Percentiles rank a stretch among this genome's conserved stretches.
phyloP scores from a whole-genome alignment of 2,888 invertebrate genomes.

The Agrotis segetum region DNA sequence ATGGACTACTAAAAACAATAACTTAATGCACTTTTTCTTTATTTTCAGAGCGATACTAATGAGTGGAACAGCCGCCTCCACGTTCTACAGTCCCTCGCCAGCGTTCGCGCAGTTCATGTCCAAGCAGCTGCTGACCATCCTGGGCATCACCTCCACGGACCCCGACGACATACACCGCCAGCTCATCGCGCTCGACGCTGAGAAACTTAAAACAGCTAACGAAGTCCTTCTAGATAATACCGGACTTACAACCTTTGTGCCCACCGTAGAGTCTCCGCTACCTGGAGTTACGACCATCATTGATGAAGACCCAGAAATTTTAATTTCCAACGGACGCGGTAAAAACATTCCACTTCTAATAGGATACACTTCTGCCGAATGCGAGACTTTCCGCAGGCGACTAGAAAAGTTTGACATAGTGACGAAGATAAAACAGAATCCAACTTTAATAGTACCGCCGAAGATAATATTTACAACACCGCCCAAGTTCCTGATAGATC shows the following conservation, averaged over 20 bases:
- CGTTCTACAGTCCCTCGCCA: constrained; percentile 79
- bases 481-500: constrained; percentile 56
- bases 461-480: constrained; percentile 69
- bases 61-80: constrained; percentile 79
- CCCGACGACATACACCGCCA: constrained; percentile 75
- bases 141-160: constrained; percentile 84
- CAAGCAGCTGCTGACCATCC: constrained; percentile 74
- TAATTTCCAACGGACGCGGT: constrained; percentile 77
- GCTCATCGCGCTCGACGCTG: constrained; percentile 75
- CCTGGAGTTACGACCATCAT: constrained; percentile 79
- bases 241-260: constrained; percentile 79
- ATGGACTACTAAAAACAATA: background rate
- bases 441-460: constrained; percentile 71
- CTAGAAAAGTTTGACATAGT: constrained; percentile 76
- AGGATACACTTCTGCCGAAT: constrained; percentile 82
- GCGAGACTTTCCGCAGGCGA: constrained; percentile 78
- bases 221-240: constrained; percentile 71
- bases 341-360: constrained; percentile 79
- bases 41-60: constrained; percentile 81
- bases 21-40: background rate
- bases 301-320: constrained; percentile 78
- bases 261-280: constrained; percentile 79
- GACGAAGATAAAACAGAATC: constrained; percentile 68
- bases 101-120: constrained; percentile 72
- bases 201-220: constrained; percentile 78